Evolutionary conservation across 2,888 invertebrate species (phyloP).

Genomic region (Carpatolechia fugitivella): DNA sequence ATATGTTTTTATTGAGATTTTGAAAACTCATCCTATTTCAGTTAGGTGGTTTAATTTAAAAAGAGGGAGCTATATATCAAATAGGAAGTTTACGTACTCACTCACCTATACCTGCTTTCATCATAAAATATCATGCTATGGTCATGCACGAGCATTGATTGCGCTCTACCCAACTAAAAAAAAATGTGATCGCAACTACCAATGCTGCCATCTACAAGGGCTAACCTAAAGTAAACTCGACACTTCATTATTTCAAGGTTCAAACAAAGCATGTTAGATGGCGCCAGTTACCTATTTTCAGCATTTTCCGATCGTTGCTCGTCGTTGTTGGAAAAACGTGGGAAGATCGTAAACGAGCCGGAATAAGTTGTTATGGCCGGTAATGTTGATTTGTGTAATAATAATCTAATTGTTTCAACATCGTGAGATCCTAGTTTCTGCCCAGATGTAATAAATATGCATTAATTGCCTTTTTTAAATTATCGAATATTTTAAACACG

Average conservation of each 20-base stretch:
- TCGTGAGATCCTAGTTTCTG: constrained; percentile 1
- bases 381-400: not conserved
- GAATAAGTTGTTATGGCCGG: not conserved
- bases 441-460: not conserved
- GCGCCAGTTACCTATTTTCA: not conserved
- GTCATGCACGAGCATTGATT: too few species aligned
- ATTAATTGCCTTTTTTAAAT: not conserved
- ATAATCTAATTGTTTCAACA: not conserved
- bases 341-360: not conserved
- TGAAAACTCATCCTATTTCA: too few species aligned
- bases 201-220: not conserved
- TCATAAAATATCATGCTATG: too few species aligned
- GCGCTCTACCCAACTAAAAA: too few species aligned
- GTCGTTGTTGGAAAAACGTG: constrained; percentile 1
- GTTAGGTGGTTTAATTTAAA: too few species aligned
- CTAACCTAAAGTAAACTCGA: not conserved
- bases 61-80: too few species aligned
- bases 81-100: too few species aligned
- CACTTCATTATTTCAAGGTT: not conserved
- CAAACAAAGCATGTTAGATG: not conserved
- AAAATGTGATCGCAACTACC: too few species aligned
- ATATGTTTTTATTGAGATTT: too few species aligned
- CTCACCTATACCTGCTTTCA: too few species aligned
- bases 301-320: not conserved
- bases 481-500: too few species aligned